Conservation (phyloP, 1,140 invertebrate species). For the Macrobrachium rosenbergii region DNA sequence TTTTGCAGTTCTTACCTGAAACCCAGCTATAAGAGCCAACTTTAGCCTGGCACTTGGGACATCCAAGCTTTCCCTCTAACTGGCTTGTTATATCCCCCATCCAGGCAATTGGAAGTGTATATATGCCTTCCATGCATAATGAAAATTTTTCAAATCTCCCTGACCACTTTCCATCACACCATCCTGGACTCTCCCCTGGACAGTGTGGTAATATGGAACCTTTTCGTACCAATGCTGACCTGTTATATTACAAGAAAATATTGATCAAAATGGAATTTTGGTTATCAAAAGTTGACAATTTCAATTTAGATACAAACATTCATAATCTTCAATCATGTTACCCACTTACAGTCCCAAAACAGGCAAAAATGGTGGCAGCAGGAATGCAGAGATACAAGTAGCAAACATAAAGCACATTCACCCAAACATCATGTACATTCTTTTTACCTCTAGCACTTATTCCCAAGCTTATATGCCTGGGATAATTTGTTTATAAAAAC, state of each 20-base stretch:
- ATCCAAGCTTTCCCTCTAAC: conserved; percentile 40
- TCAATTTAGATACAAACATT: not conserved
- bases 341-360: too few relatives aligned
- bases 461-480: too few relatives aligned
- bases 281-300: not conserved
- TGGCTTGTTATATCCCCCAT: conserved; percentile 29
- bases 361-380: not conserved
- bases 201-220: conserved; percentile 35
- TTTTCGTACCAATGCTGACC: conserved; percentile 38
- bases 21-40: conserved; percentile 43
- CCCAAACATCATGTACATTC: too few relatives aligned
- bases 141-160: not conserved
- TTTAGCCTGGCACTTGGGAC: conserved; percentile 48
- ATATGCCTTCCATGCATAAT: conserved; percentile 40
- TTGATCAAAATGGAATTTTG: not conserved
- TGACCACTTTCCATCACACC: conserved; percentile 51
- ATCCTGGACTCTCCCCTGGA: conserved; percentile 24
- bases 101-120: conserved; percentile 43
- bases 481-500: too few relatives aligned
- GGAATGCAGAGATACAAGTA: too few relatives aligned
- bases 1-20: conserved; percentile 23
- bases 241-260: not conserved
- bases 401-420: not conserved
- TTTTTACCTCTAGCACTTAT: too few relatives aligned
- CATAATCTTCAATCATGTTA: not conserved